Base-by-base conservation (phyloP, 2,797 vertebrate species). In the Xiphophorus birchmanni region DNA sequence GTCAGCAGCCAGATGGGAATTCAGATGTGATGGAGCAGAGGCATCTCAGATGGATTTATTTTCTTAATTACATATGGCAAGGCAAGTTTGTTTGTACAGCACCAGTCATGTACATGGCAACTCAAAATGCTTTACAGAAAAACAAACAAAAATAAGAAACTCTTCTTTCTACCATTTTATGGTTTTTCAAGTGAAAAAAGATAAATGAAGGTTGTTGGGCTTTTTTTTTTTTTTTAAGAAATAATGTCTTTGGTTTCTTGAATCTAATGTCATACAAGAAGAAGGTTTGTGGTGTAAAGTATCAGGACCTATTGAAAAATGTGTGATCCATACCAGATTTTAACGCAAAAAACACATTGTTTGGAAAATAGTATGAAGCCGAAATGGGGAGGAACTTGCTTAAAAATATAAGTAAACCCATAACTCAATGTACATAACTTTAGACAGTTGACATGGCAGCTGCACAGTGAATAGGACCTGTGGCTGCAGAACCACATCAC, bases 171-270 rank as follows among this genome's bases (percentile, higher is more conserved):
- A 9, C 35, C 35, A 40, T 37, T 67, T 67, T 21, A 6, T 6
- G 13, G 29, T 6, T 63, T 35, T 35, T 18, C 10, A 65, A 21
- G 5, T 18, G 35, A 56, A 29, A 67, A 67, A 47, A 58, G 42
- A 79, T 77, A 73, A 81, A 81, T 78, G 74, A 15, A 11, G 54
- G 80, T 87, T 88, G 86, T 84, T 84, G 80, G 72, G 45, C 89
- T 90, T 91, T 94, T 92, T 93, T 93, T 92, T 6, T 89, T 92
- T 91, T 94, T 94, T 93, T 94, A 92, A 90, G 85, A 89, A 93
- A 92, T 94, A 82, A 88, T 77, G 73, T 77, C 37, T 73, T 45
- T 29, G 76, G 45, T 90, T 87, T 73, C 32, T 54, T 84, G 75
- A 58, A 76, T 74, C 72, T 60, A 11, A 15, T 6, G 13, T 9